Evolutionary conservation across 2,888 invertebrate species (phyloP).

Genomic region (Drosophila parthenogenetica): DNA sequence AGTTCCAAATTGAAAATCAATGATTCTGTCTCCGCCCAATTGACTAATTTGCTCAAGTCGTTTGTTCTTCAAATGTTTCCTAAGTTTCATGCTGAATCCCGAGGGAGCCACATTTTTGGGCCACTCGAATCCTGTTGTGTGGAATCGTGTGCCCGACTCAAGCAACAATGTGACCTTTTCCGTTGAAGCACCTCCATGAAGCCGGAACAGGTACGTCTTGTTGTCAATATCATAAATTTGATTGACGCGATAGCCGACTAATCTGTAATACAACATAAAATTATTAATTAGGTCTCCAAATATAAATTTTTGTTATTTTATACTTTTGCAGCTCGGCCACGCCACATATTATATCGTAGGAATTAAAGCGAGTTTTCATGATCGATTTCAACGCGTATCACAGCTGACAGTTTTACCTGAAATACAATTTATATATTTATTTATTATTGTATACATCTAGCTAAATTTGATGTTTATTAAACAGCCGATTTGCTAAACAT

Average conservation of each 20-base stretch:
- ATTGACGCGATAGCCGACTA: conserved; percentile 96
- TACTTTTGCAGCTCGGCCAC: conserved; percentile 95
- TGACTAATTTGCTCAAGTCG: conserved; percentile 94
- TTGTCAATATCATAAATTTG: conserved; percentile 99
- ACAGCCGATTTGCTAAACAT: too few relatives aligned
- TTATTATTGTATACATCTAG: neutral
- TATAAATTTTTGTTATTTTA: neutral
- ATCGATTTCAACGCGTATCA: conserved; percentile 10
- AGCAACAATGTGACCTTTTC: conserved; percentile 93
- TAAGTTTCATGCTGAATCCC: conserved; percentile 98
- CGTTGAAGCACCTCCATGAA: conserved; percentile 94
- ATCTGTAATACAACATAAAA: conserved; percentile 85
- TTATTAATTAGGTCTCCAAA: neutral
- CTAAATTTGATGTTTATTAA: too few relatives aligned
- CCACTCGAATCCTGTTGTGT: conserved; percentile 98
- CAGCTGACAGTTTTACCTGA: conserved; percentile 63
- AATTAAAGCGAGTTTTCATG: conserved; percentile 98
- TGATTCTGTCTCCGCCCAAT: conserved; percentile 96
- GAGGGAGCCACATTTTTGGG: conserved; percentile 98
- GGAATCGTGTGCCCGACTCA: conserved; percentile 97
- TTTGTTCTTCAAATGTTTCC: conserved; percentile 98
- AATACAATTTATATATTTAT: neutral
- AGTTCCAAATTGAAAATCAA: conserved; percentile 97
- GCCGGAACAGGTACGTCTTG: conserved; percentile 96
- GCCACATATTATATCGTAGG: conserved; percentile 95